These are phyloP conservation scores for Hycleus phaleratus DNA, from an alignment of 1,140 invertebrate genomes.

Conservation along the genomic window DNA sequence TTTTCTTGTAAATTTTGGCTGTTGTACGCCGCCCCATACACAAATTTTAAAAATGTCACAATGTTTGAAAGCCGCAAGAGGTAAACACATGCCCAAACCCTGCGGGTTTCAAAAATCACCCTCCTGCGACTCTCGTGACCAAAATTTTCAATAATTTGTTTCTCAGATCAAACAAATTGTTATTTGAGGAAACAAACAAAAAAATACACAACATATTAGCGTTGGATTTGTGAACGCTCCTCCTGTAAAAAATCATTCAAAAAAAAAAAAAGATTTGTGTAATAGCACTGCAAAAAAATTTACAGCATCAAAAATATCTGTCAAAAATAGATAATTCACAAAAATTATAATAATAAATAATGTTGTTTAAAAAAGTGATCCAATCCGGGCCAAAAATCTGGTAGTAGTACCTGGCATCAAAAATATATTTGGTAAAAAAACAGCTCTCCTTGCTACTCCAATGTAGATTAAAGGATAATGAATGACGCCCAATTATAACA, in stretches of 20 bases:
- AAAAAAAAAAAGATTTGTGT: slow-evolving; percentile 29
- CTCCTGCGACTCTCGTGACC: slow-evolving; percentile 36
- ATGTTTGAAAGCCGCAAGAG: slow-evolving; percentile 37
- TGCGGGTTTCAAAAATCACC: slow-evolving; percentile 37
- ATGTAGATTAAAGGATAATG: slow-evolving; percentile 28
- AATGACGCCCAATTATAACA: slow-evolving; percentile 1
- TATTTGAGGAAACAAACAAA: too few relatives aligned
- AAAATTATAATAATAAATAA: too few relatives aligned
- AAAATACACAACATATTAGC: too few relatives aligned
- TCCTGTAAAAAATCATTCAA: slow-evolving; percentile 39
- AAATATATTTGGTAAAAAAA: slow-evolving; percentile 28
- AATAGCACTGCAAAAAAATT: slow-evolving; percentile 14
- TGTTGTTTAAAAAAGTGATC: slow-evolving; percentile 7
- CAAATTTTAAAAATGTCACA: slow-evolving; percentile 64
- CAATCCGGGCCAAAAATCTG: slow-evolving; percentile 33
- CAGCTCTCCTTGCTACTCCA: slow-evolving; percentile 39
- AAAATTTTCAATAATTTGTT: slow-evolving; percentile 23
- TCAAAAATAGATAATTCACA: background rate
- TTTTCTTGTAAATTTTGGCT: slow-evolving; percentile 1
- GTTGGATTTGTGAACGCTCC: slow-evolving; percentile 11
- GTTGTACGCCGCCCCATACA: slow-evolving; percentile 60
- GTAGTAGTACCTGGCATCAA: slow-evolving; percentile 35
- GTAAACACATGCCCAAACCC: slow-evolving; percentile 30
- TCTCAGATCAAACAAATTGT: too few relatives aligned
- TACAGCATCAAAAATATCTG: slow-evolving; percentile 21